Conservation (phyloP, 2,888 invertebrate genomes). For the Beris morrisii region DNA sequence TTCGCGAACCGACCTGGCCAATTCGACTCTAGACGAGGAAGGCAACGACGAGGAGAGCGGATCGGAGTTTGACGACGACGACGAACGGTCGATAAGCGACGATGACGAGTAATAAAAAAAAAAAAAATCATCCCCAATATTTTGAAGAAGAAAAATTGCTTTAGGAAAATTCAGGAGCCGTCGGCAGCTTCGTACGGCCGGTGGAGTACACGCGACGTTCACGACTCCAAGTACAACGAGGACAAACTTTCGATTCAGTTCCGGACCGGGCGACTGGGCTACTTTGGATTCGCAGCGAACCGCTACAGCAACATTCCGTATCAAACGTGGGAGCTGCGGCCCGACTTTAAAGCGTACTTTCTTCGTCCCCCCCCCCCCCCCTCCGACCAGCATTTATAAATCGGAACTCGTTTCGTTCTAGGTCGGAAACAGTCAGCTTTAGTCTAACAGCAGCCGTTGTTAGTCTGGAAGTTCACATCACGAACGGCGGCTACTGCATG, state of each 20-base stretch:
- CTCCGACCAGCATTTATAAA: too few species aligned
- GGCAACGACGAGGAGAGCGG: conserved; percentile 41
- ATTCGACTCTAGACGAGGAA: conserved; percentile 40
- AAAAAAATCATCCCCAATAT: not conserved
- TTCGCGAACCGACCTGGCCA: not conserved
- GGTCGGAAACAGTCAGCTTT: conserved; percentile 52
- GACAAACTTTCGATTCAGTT: conserved; percentile 79
- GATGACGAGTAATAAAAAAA: conserved; percentile 12
- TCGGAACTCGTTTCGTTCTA: not conserved
- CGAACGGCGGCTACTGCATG: conserved; percentile 53
- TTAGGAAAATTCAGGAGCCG: not conserved
- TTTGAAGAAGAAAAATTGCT: conserved; percentile 21
- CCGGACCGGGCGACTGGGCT: conserved; percentile 70
- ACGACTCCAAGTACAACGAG: conserved; percentile 82
- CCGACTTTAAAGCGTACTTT: conserved; percentile 61
- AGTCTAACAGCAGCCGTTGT: conserved; percentile 62
- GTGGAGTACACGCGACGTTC: conserved; percentile 74
- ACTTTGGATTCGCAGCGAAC: conserved; percentile 72
- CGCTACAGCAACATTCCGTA: conserved; percentile 80
- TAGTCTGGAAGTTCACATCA: conserved; percentile 61
- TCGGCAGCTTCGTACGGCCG: conserved; percentile 48
- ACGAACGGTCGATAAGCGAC: conserved; percentile 7
- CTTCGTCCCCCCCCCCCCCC: not conserved
- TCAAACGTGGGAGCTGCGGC: conserved; percentile 83
- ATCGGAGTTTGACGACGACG: conserved; percentile 24